A percentile compares a stretch with the other conserved stretches of the same genome.
phyloP scores from a whole-genome alignment of 2,113 vertebrate species.

The Rhynchomys soricoides region DNA sequence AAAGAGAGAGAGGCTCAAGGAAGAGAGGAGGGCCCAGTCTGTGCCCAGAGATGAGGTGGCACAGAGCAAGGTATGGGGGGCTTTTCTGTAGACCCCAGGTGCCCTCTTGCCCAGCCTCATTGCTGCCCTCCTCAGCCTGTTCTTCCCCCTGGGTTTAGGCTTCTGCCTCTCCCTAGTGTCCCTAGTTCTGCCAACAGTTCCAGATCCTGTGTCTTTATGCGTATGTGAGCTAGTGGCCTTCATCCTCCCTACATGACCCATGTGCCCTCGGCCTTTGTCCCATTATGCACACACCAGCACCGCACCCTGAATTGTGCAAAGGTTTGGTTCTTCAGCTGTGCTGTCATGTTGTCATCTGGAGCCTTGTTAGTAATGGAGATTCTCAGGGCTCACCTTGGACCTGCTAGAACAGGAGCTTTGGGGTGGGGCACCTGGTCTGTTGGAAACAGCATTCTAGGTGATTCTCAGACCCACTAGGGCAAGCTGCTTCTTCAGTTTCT shows the following conservation, averaged over 20 bases:
- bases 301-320: not conserved
- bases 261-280: not conserved
- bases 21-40: slow-evolving; percentile 95
- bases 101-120: not conserved
- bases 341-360: not conserved
- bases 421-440: not conserved
- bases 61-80: slow-evolving; percentile 87
- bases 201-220: not conserved
- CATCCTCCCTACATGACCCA: not conserved
- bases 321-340: not conserved
- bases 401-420: not conserved
- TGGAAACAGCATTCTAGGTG: not conserved
- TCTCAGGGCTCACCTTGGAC: not conserved
- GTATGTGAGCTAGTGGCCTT: not conserved
- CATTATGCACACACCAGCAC: not conserved
- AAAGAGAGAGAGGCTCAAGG: slow-evolving; percentile 95
- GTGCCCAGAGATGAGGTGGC: slow-evolving; percentile 95
- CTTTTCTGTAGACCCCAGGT: not conserved
- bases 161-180: not conserved
- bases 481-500: not conserved
- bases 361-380: not conserved
- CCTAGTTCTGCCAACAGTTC: not conserved
- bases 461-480: not conserved
- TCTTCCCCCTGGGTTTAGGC: not conserved
- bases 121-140: not conserved